Conservation (phyloP, 2,797 vertebrate species). For the Potorous gilbertii region DNA sequence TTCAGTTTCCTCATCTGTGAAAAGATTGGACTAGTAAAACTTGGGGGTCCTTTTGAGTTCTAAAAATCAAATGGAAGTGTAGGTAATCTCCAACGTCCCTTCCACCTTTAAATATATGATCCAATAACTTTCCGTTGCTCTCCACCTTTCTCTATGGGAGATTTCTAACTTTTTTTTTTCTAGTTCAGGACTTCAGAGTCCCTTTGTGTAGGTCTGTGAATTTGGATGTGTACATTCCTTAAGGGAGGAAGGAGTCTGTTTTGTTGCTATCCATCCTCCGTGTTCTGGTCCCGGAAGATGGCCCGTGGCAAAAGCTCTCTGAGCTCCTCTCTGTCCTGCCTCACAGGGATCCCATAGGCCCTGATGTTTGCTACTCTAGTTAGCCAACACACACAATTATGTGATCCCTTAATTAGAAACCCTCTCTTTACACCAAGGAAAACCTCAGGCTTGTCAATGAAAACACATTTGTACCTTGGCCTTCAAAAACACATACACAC, state of each 20-base stretch:
- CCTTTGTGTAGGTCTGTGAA: not conserved
- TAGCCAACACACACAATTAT: constrained; percentile 69
- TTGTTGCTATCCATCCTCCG: not conserved
- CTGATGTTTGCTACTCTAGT: not conserved
- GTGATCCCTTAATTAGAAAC: constrained; percentile 70
- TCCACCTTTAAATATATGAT: not conserved
- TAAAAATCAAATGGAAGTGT: not conserved
- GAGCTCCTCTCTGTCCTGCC: not conserved
- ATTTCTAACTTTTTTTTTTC: not conserved
- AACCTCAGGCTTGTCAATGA: constrained; percentile 73
- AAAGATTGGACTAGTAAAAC: not conserved
- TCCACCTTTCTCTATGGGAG: not conserved
- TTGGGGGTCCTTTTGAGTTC: not conserved
- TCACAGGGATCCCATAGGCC: not conserved
- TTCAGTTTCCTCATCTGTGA: not conserved
- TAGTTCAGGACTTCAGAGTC: not conserved
- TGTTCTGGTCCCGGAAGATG: not conserved
- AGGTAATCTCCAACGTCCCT: not conserved
- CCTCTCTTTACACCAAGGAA: constrained; percentile 62
- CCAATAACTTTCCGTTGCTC: not conserved
- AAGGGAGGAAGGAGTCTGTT: not conserved
- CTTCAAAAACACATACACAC: constrained; percentile 64
- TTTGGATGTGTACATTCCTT: not conserved
- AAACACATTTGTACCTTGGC: constrained; percentile 72
- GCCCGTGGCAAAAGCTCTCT: not conserved